phyloP scores from a whole-genome alignment of 2,888 invertebrate genomes.

The Pristionchus mayeri region DNA sequence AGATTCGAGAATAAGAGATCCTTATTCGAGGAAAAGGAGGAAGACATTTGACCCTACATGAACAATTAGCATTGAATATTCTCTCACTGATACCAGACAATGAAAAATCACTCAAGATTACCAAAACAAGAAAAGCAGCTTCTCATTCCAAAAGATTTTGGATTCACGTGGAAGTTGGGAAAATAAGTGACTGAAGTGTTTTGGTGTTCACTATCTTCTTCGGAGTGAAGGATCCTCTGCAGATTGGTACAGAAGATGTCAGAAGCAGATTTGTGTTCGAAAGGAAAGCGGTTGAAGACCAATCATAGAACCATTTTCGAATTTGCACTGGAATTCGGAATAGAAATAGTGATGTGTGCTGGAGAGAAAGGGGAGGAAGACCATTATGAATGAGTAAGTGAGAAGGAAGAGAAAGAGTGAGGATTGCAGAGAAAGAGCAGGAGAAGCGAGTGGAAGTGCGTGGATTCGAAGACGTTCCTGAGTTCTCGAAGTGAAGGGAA shows the following conservation, averaged over 20 bases:
- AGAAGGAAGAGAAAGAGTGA: too few relatives aligned
- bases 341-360: not conserved
- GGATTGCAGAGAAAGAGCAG: not conserved
- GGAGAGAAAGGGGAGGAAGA: not conserved
- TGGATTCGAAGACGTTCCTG: not conserved
- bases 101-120: not conserved
- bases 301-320: not conserved
- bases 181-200: too few relatives aligned
- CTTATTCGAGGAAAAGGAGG: too few relatives aligned
- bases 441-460: not conserved
- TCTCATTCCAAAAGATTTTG: not conserved
- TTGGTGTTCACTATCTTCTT: not conserved
- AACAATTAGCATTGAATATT: not conserved
- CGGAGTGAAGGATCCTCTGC: not conserved
- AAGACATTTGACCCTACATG: not conserved
- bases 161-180: not conserved
- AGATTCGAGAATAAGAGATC: not conserved
- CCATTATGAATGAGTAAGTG: slow-evolving; percentile 1
- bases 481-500: not conserved
- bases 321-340: not conserved
- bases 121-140: not conserved
- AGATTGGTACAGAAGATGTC: not conserved
- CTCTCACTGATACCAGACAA: not conserved
- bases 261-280: not conserved
- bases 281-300: not conserved